Percentiles rank a stretch among this genome's conserved stretches.
These are phyloP conservation scores for Aelia acuminata DNA, from an alignment of 2,888 invertebrate species.

Conservation along the genomic window DNA sequence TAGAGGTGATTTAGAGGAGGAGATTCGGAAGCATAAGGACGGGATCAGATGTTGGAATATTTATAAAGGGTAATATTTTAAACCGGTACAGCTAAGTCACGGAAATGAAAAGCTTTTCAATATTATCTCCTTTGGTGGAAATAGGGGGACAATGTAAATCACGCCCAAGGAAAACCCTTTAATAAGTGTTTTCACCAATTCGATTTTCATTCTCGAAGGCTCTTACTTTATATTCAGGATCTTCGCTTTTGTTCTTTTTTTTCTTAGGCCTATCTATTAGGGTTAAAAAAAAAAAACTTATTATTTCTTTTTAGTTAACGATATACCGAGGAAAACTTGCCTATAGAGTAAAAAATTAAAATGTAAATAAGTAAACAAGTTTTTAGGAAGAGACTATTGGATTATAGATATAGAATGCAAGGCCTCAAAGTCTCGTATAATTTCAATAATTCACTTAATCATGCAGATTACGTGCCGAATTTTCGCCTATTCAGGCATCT, in stretches of 20 bases:
- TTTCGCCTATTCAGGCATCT: too few relatives aligned
- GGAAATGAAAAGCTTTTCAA: conserved; percentile 40
- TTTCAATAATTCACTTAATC: too few relatives aligned
- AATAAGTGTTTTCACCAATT: conserved; percentile 18
- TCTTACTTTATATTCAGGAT: conserved; percentile 2
- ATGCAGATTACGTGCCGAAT: too few relatives aligned
- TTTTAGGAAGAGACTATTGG: too few relatives aligned
- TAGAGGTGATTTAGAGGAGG: not conserved
- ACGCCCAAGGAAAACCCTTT: not conserved
- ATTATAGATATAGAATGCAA: too few relatives aligned
- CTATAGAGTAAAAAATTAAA: too few relatives aligned
- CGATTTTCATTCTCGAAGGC: not conserved
- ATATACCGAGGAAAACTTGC: too few relatives aligned
- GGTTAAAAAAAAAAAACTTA: too few relatives aligned
- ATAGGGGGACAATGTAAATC: conserved; percentile 26
- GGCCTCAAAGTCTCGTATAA: too few relatives aligned
- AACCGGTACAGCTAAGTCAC: conserved; percentile 18
- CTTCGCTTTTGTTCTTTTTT: not conserved
- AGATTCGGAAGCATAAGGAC: not conserved
- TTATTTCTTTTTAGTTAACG: too few relatives aligned
- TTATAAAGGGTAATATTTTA: conserved; percentile 40
- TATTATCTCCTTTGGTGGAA: conserved; percentile 28
- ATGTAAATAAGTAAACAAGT: too few relatives aligned
- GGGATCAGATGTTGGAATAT: conserved; percentile 5
- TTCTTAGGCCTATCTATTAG: not conserved